Base-by-base conservation (phyloP, 2,888 invertebrate species). In the Epirrhoe tristata region DNA sequence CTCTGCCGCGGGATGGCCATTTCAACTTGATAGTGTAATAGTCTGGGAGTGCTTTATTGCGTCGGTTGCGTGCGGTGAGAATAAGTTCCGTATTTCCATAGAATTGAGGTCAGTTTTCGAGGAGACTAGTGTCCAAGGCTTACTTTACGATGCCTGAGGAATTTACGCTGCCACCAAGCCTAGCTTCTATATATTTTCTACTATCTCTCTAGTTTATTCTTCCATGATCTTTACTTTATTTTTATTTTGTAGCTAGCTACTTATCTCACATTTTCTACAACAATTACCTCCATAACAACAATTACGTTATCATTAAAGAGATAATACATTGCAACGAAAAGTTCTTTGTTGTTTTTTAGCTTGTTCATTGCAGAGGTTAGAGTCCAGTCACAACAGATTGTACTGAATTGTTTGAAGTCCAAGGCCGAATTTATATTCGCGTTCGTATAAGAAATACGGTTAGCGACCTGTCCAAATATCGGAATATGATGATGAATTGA, bases 1-100 rank as follows among this genome's bases (percentile, higher is more conserved):
- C 71, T 76, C 72, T 65, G 73, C 64, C 66, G 67, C 68, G 73
- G 64, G 72, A 77, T 75, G 79, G 78, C 77, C 86, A 82, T 80
- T 85, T 78, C 67, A 81, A 85, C 71, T 84, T 80, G 79, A 83
- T 81, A 81, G 83, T 66, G 69, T 89, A 81, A 85, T 80, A 60
- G 72, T 74, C 75, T 80, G 76, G 77, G 78, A 81, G 83, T 82
- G 80, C 77, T 85, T 84, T 84, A 86, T 81, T 81, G 81, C 76
- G 74, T 71, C 72, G 68, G 60, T 73, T 67, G 73, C 68, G 68
- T 72, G 72, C 71, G 64, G 71, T 78, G 77, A 80, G 75, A 83
- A 84, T 83, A 82, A 73, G 80, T 80, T 81, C 80, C 77, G 80
- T 87, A 87, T 88, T 78, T 81, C 80, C 69, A 78, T 75, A 67